Evolutionary conservation across 2,888 invertebrate species (phyloP).

Genomic region (Andrena fulva): DNA sequence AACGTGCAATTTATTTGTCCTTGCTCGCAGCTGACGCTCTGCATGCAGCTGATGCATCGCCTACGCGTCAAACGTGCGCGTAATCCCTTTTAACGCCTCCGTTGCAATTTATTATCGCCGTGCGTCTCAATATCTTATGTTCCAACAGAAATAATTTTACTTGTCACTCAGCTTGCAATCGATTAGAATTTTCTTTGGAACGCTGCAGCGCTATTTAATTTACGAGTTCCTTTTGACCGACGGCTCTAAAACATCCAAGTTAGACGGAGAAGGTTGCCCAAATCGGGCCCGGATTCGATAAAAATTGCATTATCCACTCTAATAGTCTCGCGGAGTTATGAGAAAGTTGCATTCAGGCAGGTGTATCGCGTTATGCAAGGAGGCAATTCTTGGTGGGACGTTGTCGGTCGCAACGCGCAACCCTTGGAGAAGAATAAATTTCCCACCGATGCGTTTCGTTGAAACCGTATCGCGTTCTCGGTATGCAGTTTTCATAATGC

Average conservation of each 20-base stretch:
- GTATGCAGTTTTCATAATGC: not conserved
- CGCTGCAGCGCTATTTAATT: not conserved
- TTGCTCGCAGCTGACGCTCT: not conserved
- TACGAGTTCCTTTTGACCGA: too few species aligned
- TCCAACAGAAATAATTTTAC: not conserved
- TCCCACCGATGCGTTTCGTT: not conserved
- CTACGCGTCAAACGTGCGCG: not conserved
- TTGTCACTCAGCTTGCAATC: not conserved
- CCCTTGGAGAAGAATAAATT: not conserved
- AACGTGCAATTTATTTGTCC: slow-evolving; percentile 7
- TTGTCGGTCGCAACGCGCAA: not conserved
- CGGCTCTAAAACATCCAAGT: too few species aligned
- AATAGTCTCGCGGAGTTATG: not conserved
- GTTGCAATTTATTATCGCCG: not conserved
- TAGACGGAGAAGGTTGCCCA: too few species aligned
- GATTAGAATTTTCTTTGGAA: not conserved
- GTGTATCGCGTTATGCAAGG: not conserved
- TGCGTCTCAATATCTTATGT: not conserved
- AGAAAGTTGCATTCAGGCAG: not conserved
- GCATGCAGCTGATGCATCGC: slow-evolving; percentile 3
- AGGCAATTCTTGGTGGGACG: not conserved
- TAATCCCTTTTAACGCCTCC: slow-evolving; percentile 18
- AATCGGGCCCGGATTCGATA: too few species aligned
- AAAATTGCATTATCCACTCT: too few species aligned
- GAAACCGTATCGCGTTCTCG: not conserved